Conservation (phyloP, 2,113 vertebrate genomes). For the Callithrix jacchus region DNA sequence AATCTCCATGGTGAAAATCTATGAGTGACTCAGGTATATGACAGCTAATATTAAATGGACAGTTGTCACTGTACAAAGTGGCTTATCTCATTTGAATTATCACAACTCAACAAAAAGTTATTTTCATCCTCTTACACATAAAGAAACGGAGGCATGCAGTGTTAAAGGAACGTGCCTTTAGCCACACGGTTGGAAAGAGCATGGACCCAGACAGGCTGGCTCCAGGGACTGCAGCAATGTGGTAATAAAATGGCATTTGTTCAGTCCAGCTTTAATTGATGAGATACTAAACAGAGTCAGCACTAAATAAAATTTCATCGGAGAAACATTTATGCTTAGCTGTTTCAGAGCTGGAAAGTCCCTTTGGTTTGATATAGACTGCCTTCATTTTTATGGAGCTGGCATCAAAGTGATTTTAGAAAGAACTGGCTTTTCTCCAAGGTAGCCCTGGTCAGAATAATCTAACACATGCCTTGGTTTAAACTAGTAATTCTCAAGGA, state of each 20-base stretch:
- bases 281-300: slow-evolving; percentile 11
- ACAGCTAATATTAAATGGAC: not conserved
- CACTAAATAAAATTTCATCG: slow-evolving; percentile 24
- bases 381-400: slow-evolving; percentile 42
- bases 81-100: slow-evolving; percentile 31
- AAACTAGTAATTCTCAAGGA: not conserved
- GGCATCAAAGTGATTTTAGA: not conserved
- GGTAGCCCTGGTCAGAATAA: slow-evolving; percentile 13
- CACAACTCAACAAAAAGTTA: not conserved
- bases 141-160: not conserved
- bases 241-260: slow-evolving; percentile 37
- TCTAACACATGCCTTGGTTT: not conserved
- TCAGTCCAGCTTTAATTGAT: slow-evolving; percentile 41
- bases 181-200: not conserved
- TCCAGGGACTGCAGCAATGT: not conserved
- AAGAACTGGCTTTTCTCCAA: slow-evolving; percentile 34
- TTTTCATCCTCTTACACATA: not conserved
- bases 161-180: not conserved
- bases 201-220: not conserved
- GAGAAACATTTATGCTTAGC: slow-evolving; percentile 30
- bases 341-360: slow-evolving; percentile 6
- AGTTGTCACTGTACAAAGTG: not conserved
- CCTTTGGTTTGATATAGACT: slow-evolving; percentile 20
- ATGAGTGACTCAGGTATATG: not conserved
- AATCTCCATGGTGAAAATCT: not conserved